A percentile compares a stretch with the other conserved stretches of the same genome.
Conservation (phyloP, 92 coral and sea anemone genomes). For the Actinostola sp. region DNA sequence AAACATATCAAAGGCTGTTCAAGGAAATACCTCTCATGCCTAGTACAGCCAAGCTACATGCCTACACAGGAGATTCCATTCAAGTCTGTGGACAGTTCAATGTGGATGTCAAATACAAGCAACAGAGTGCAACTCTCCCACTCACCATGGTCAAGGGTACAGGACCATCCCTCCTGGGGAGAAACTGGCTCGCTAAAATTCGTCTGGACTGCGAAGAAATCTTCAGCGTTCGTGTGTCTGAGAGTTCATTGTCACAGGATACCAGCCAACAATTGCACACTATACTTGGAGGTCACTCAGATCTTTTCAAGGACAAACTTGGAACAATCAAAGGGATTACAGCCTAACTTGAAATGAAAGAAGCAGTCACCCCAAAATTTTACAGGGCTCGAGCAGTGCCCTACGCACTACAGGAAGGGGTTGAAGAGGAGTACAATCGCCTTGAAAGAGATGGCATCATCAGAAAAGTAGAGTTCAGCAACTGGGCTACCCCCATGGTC, state of each 20-base stretch:
- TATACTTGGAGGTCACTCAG: slow-evolving; percentile 36
- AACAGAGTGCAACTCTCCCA: slow-evolving; percentile 51
- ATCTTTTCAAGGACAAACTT: slow-evolving; percentile 43
- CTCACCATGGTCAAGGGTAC: slow-evolving; percentile 52
- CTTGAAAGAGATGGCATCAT: slow-evolving; percentile 56
- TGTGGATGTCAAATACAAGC: slow-evolving; percentile 38
- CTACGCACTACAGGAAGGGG: slow-evolving; percentile 48
- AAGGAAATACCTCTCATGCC: slow-evolving; percentile 44
- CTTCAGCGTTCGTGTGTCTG: too few species aligned
- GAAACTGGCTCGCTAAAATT: slow-evolving; percentile 46
- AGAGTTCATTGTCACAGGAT: slow-evolving; percentile 9
- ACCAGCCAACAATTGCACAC: slow-evolving; percentile 33
- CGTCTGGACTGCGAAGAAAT: slow-evolving; percentile 46
- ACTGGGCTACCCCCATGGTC: slow-evolving; percentile 72
- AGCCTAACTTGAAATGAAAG: slow-evolving; percentile 49
- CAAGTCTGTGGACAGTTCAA: slow-evolving; percentile 43
- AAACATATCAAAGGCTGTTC: slow-evolving; percentile 48
- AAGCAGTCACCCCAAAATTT: slow-evolving; percentile 51
- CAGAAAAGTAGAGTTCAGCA: slow-evolving; percentile 45
- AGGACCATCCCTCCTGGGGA: slow-evolving; percentile 59
- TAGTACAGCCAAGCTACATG: slow-evolving; percentile 40
- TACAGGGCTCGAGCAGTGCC: slow-evolving; percentile 60
- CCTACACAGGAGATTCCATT: slow-evolving; percentile 49
- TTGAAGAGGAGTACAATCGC: slow-evolving; percentile 58
- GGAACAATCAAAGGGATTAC: slow-evolving; percentile 57